Evolutionary conservation across 2,113 vertebrate species (phyloP).

Genomic region (Micronisus gabar): DNA sequence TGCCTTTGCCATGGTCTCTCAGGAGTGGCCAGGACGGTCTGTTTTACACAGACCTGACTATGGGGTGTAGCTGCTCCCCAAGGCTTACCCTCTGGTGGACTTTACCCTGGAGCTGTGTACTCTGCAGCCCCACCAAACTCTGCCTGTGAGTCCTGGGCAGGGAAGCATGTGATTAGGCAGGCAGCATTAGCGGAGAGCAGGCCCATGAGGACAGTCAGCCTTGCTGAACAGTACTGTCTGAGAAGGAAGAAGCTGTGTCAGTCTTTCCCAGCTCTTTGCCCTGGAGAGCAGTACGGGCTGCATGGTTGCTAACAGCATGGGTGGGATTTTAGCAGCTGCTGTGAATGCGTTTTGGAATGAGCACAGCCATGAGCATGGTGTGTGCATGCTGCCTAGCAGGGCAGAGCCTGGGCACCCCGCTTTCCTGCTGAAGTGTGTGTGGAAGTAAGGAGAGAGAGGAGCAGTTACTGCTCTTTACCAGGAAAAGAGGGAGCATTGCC

Average conservation of each 20-base stretch:
- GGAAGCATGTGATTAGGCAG: not conserved
- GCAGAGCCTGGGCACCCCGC: not conserved
- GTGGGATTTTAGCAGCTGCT: not conserved
- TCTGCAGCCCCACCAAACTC: not conserved
- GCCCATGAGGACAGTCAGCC: not conserved
- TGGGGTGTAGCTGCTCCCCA: not conserved
- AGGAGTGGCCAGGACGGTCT: not conserved
- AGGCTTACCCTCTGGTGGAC: not conserved
- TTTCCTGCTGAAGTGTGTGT: not conserved
- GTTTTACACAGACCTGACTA: not conserved
- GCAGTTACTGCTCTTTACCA: not conserved
- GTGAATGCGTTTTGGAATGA: not conserved
- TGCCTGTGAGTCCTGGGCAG: not conserved
- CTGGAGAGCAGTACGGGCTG: not conserved
- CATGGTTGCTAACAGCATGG: not conserved
- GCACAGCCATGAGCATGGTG: not conserved
- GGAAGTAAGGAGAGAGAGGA: not conserved
- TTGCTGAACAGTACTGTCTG: not conserved
- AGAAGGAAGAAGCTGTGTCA: not conserved
- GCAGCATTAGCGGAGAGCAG: rapidly evolving
- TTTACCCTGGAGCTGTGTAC: not conserved
- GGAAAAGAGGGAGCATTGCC: not conserved
- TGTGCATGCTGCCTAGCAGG: not conserved
- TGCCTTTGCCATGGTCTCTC: not conserved
- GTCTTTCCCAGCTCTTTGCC: not conserved